A percentile compares a stretch with the other conserved stretches of the same genome.
Evolutionary conservation across 2,888 invertebrate genomes (phyloP).

Genomic region (Rotaria macrura): DNA sequence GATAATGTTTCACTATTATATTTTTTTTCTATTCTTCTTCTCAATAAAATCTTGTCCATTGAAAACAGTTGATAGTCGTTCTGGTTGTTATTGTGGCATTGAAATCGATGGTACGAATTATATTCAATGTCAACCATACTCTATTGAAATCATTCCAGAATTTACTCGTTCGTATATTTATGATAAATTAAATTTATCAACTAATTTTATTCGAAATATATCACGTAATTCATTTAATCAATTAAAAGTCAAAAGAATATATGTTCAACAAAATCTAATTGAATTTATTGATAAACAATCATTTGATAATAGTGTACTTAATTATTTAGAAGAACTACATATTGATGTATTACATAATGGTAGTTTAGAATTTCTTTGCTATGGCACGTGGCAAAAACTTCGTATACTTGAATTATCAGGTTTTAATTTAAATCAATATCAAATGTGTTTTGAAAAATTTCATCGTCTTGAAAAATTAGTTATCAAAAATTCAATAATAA

Average conservation of each 20-base stretch:
- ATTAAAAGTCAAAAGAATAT: background rate
- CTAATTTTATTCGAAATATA: background rate
- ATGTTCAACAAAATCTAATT: background rate
- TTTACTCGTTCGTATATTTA: conserved; percentile 4
- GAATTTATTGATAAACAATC: background rate
- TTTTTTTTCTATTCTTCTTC: background rate
- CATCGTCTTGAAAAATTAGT: background rate
- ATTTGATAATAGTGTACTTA: background rate
- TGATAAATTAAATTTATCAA: conserved; percentile 17
- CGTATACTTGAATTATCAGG: background rate
- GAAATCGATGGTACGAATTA: conserved; percentile 18
- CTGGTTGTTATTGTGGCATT: conserved; percentile 21
- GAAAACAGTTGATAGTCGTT: conserved; percentile 3
- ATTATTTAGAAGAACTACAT: background rate
- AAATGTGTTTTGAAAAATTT: conserved; percentile 6
- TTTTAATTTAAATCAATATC: background rate
- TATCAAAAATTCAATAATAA: background rate
- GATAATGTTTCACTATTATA: background rate
- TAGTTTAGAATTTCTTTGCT: conserved; percentile 1
- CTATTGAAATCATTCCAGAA: background rate
- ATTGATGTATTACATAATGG: background rate
- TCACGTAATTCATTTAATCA: background rate
- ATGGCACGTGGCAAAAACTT: background rate
- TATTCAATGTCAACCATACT: conserved; percentile 16
- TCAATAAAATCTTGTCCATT: background rate